Conservation (phyloP, 2,888 invertebrate species). For the Meghimatium bilineatum region DNA sequence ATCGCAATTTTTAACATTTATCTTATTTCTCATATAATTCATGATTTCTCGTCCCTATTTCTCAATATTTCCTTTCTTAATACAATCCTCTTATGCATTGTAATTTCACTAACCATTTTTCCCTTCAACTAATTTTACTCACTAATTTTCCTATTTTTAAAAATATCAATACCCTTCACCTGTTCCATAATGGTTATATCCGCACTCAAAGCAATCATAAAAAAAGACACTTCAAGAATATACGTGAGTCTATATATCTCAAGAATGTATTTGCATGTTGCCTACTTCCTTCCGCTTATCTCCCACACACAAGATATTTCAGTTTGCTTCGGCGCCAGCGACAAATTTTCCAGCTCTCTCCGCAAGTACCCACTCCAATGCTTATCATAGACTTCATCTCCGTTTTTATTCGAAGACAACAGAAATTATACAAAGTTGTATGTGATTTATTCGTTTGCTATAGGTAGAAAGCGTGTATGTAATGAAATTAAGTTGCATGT, state of each 20-base stretch:
- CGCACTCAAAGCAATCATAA: conserved; percentile 2
- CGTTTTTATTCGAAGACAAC: not conserved
- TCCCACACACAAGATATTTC: not conserved
- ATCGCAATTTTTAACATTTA: too few species aligned
- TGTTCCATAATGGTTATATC: conserved; percentile 5
- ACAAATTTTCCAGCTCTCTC: conserved; percentile 12
- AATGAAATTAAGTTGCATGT: not conserved
- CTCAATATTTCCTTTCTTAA: too few species aligned
- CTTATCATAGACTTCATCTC: not conserved
- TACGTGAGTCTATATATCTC: conserved; percentile 18
- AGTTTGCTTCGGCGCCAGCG: conserved; percentile 16
- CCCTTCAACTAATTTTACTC: not conserved
- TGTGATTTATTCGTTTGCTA: not conserved
- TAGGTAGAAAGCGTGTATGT: not conserved
- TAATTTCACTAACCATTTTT: not conserved
- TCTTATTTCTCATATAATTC: too few species aligned
- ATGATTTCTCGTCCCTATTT: too few species aligned
- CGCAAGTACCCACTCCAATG: conserved; percentile 16
- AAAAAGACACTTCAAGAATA: conserved; percentile 16
- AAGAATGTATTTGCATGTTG: conserved; percentile 2
- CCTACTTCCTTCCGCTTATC: not conserved
- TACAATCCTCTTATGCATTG: too few species aligned
- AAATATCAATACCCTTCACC: not conserved
- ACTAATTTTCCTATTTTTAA: too few species aligned
- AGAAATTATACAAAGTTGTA: not conserved